Evolutionary conservation across 2,113 vertebrate genomes (phyloP).

Genomic region (Trachemys scripta): DNA sequence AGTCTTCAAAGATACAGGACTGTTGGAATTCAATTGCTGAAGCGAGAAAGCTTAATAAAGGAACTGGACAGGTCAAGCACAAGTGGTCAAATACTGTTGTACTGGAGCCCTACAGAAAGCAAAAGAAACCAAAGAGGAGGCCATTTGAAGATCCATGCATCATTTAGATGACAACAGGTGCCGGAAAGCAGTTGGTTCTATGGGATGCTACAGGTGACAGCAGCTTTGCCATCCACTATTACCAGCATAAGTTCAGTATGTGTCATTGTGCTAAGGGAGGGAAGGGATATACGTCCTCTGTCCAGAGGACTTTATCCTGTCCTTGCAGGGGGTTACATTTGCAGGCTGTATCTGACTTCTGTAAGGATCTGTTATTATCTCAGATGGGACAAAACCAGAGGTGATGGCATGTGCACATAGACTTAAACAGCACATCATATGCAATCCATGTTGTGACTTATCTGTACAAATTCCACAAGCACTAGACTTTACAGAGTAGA

Average conservation of each 20-base stretch:
- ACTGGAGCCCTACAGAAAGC: rapidly evolving
- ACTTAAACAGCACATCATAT: constrained; percentile 1
- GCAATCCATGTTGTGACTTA: constrained; percentile 26
- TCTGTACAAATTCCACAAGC: constrained; percentile 13
- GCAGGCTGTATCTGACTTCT: constrained; percentile 14
- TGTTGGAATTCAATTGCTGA: background rate
- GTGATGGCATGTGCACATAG: background rate
- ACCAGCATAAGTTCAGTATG: background rate
- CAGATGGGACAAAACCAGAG: constrained; percentile 7
- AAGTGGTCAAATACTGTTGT: rapidly evolving
- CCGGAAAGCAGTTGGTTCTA: background rate
- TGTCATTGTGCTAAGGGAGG: background rate
- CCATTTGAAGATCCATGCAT: background rate
- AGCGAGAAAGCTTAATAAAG: background rate
- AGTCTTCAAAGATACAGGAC: background rate
- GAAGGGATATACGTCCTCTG: background rate
- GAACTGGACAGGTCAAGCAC: background rate
- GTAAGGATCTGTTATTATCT: background rate
- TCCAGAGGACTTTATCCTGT: background rate
- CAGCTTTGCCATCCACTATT: background rate
- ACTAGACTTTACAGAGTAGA: background rate
- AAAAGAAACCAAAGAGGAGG: background rate
- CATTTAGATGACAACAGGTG: rapidly evolving
- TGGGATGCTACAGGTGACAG: rapidly evolving
- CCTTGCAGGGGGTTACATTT: background rate